Conservation (phyloP, 2,888 invertebrate genomes). For the Suillia variegata region DNA sequence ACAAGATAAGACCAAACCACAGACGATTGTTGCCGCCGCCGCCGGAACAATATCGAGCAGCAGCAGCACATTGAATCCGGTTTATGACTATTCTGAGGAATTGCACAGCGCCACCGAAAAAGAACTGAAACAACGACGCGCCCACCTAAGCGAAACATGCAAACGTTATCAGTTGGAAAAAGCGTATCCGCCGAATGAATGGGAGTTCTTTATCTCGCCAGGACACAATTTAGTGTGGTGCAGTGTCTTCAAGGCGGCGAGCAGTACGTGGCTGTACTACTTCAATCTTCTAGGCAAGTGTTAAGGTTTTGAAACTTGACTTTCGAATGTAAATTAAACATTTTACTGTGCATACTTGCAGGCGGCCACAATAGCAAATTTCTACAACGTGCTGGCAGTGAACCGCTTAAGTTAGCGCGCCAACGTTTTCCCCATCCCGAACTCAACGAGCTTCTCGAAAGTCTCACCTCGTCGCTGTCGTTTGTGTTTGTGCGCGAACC, state of each 20-base stretch:
- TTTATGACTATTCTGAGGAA: slow-evolving; percentile 62
- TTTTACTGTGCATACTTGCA: slow-evolving; percentile 39
- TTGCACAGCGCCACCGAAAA: slow-evolving; percentile 60
- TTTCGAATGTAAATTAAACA: not conserved
- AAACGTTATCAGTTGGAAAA: slow-evolving; percentile 58
- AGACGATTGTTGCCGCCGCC: slow-evolving; percentile 13
- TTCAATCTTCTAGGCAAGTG: slow-evolving; percentile 73
- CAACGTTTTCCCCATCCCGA: slow-evolving; percentile 73
- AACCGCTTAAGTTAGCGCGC: slow-evolving; percentile 71
- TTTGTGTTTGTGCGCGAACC: slow-evolving; percentile 75
- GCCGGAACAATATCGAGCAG: slow-evolving; percentile 30
- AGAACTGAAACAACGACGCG: slow-evolving; percentile 64
- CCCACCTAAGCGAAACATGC: slow-evolving; percentile 63
- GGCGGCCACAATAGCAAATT: slow-evolving; percentile 68
- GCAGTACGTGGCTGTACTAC: slow-evolving; percentile 81
- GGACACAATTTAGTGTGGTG: slow-evolving; percentile 75
- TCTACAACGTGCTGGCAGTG: slow-evolving; percentile 66
- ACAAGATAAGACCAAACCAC: slow-evolving; percentile 33
- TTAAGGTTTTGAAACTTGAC: not conserved
- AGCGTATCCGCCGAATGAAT: slow-evolving; percentile 67
- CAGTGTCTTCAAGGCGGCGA: slow-evolving; percentile 77
- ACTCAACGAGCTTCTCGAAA: slow-evolving; percentile 68
- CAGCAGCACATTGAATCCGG: slow-evolving; percentile 56
- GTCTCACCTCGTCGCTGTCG: slow-evolving; percentile 68
- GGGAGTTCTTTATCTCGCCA: slow-evolving; percentile 75